Evolutionary conservation across 2,888 invertebrate species (phyloP), one percentile per base, ranked within the genome.

Genomic region (Caenorhabditis parvicauda): DNA sequence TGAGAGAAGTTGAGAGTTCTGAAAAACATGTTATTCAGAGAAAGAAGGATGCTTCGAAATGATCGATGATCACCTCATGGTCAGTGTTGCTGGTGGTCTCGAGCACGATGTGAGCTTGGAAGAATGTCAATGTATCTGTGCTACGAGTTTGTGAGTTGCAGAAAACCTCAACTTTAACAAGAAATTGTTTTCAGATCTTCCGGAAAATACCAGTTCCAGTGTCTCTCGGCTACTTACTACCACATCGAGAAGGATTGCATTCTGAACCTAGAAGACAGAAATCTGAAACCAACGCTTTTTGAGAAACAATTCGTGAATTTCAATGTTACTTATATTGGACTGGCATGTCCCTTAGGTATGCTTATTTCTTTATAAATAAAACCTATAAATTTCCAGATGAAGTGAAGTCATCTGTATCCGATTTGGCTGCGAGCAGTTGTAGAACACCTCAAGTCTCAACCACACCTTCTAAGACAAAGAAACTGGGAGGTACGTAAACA

Each of bases 61-160:
- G 1, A 72, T 72, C 21, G 39, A 57, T 29, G 66, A 64, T 61
- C 61, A 64, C 45, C 39, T 76, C 47, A 74, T 81, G 72, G 64
- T 60, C 12, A 70, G 70, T 29, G 72, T 74, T 17, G 78, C 80
- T 24, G 79, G 75, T 4, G 79, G 77, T 5, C 58, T 80, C 0
- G 78, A 81, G 43, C 75, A 73, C 32, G 74, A 74, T 32, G 72
- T 80, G 6, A 57, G 70, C 1, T 29, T 80, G 9, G 76, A 75
- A 41, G 75, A 80, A 27, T 80, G 80, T 59, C 63, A 78, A 53
- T 81, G 80, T 52, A 60, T 74, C 46, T 80, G 80, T 54, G 80
- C 81, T 25, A 76, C 74, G 49, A 76, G 75, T 59, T 64, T 70
- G 77, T 76, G 28, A 46, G 72, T 24, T 27, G 14, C 21, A 41